These are phyloP conservation scores for Zosterops lateralis DNA, from an alignment of 2,113 vertebrate genomes.

Conservation along the genomic window DNA sequence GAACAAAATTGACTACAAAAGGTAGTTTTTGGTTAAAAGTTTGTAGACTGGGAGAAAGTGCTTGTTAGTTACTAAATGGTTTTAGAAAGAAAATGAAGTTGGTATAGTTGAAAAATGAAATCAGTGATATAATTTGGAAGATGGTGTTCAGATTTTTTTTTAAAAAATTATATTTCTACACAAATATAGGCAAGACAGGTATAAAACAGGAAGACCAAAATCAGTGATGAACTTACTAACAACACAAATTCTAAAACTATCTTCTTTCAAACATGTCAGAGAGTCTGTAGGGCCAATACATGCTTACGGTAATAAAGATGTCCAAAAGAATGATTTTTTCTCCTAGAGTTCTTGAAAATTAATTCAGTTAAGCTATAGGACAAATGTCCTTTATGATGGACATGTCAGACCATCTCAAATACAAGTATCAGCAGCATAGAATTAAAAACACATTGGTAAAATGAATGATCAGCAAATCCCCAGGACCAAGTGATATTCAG, in stretches of 20 bases:
- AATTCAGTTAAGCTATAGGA: neutral
- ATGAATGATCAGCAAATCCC: conserved; percentile 6
- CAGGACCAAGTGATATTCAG: neutral
- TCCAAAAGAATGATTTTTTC: neutral
- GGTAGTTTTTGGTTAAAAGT: neutral
- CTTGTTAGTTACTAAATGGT: neutral
- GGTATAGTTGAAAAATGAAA: neutral
- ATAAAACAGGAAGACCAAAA: neutral
- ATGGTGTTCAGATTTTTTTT: neutral
- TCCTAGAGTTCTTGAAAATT: neutral
- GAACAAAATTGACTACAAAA: neutral
- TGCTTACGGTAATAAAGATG: neutral
- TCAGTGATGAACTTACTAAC: neutral
- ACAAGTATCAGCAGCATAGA: neutral
- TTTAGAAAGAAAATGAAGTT: neutral
- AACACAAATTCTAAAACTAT: neutral
- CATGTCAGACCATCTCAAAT: neutral
- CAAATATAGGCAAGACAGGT: neutral
- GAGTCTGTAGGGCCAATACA: neutral
- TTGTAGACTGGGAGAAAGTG: neutral
- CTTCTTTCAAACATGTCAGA: neutral
- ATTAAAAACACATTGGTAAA: neutral
- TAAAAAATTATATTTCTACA: neutral
- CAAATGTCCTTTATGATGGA: neutral
- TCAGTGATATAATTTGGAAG: neutral